Percentiles rank a stretch among this genome's conserved stretches.
These are phyloP conservation scores for Ladona fulva DNA, from an alignment of 1,140 invertebrate genomes.

Conservation along the genomic window DNA sequence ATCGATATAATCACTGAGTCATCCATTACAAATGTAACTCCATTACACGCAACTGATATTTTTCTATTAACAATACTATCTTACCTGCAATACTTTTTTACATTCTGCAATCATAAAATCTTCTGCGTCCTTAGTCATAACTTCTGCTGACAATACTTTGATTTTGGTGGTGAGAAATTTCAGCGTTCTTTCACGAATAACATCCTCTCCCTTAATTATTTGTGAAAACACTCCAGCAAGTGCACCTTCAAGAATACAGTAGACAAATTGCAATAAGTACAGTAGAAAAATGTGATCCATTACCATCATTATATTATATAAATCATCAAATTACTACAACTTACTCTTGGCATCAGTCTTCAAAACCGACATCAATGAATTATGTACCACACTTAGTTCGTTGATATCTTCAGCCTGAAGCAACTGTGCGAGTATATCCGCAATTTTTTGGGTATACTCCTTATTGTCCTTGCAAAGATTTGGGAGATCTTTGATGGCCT, in stretches of 20 bases:
- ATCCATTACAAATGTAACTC: too few species aligned
- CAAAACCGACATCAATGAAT: slow-evolving; percentile 52
- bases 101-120: slow-evolving; percentile 74
- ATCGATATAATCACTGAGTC: too few species aligned
- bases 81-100: slow-evolving; percentile 79
- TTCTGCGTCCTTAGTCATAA: slow-evolving; percentile 78
- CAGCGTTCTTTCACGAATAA: slow-evolving; percentile 74
- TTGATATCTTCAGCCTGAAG: slow-evolving; percentile 73
- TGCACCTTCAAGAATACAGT: slow-evolving; percentile 43
- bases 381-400: slow-evolving; percentile 71
- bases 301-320: slow-evolving; percentile 17
- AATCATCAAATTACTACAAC: too few species aligned
- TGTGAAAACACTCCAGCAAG: slow-evolving; percentile 79
- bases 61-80: too few species aligned
- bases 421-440: slow-evolving; percentile 85
- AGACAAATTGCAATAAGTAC: neutral
- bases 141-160: slow-evolving; percentile 63
- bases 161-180: slow-evolving; percentile 80
- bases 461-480: slow-evolving; percentile 75
- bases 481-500: slow-evolving; percentile 90
- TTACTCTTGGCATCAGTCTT: slow-evolving; percentile 53
- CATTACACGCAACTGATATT: too few species aligned
- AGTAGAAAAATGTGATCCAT: neutral
- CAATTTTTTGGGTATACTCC: slow-evolving; percentile 75
- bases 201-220: slow-evolving; percentile 65